phyloP scores from a whole-genome alignment of 1,140 invertebrate species.

The Diuraphis noxia region DNA sequence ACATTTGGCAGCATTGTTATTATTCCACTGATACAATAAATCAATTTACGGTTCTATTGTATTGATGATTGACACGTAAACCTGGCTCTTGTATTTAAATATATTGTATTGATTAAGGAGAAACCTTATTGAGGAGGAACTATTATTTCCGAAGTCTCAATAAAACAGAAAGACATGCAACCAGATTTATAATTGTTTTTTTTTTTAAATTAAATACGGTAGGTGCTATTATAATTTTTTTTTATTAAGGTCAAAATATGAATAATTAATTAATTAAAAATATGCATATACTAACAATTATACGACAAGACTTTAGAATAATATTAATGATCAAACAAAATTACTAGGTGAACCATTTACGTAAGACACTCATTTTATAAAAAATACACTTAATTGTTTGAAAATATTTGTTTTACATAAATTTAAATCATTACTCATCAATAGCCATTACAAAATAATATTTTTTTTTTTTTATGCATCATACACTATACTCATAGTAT shows the following conservation, averaged over 20 bases:
- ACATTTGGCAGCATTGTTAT: neutral
- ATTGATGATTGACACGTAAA: neutral
- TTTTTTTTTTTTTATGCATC: too few relatives aligned
- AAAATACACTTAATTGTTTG: neutral
- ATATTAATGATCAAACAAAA: neutral
- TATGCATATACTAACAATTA: neutral
- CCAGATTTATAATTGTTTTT: neutral
- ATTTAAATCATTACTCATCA: neutral
- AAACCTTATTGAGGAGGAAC: neutral
- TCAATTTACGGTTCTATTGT: slow-evolving; percentile 1
- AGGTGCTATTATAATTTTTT: too few relatives aligned
- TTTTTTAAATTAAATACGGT: too few relatives aligned
- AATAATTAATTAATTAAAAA: neutral
- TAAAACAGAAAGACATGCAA: neutral
- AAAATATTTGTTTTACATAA: neutral
- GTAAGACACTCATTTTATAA: neutral
- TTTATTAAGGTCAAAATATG: neutral
- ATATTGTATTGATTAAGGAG: neutral
- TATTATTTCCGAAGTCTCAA: neutral
- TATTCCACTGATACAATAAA: neutral
- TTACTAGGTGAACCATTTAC: neutral
- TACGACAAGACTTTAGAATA: neutral
- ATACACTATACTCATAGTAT: too few relatives aligned
- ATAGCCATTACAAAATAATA: neutral
- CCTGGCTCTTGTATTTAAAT: neutral